Evolutionary conservation across 2,888 invertebrate species (phyloP), one percentile per base, ranked within the genome.

Genomic region (Rhingia rostrata): DNA sequence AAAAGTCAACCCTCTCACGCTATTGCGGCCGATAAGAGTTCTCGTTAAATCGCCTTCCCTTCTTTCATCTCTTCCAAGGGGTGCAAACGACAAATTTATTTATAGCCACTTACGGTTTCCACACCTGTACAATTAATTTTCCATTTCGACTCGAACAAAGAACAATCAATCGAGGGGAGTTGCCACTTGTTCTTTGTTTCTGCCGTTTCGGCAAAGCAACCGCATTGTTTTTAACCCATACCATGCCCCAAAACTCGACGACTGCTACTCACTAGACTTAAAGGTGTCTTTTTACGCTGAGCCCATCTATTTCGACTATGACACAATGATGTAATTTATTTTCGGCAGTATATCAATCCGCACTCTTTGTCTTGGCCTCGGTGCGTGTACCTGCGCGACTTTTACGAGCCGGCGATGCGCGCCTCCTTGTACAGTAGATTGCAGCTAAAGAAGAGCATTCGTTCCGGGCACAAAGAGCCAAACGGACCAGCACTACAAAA

Each of bases 121-220:
- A 84, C 84, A 80, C 84, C 84, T 84, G 74, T 84, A 70, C 84
- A 84, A 84, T 84, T 84, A 80, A 84, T 84, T 80, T 66, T 73
- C 73, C 63, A 74, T 79, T 79, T 69, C 37, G 69, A 6, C 47
- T 32, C 63, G 69, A 75, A 80, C 80, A 80, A 84, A 61, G 79
- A 14, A 9, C 51, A 30, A 54, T 2, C 35, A 37, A 83, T n/a
- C 58, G 30, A 79, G 74, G 66, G 83, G 84, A 80, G 84, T 74
- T 80, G 60, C 84, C 70, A 75, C 75, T 61, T 70, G 64, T 74
- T 74, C 43, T 51, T 60, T 45, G 73, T 56, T 67, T 64, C 67
- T 67, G 47, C 45, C 37, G 39, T 64, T 70, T 61, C 64, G 58
- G 43, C 63, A 53, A 61, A 74, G 32, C 56, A 66, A 51, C 58